Conservation (phyloP, 2,113 vertebrate species). For the Eulemur macaco region DNA sequence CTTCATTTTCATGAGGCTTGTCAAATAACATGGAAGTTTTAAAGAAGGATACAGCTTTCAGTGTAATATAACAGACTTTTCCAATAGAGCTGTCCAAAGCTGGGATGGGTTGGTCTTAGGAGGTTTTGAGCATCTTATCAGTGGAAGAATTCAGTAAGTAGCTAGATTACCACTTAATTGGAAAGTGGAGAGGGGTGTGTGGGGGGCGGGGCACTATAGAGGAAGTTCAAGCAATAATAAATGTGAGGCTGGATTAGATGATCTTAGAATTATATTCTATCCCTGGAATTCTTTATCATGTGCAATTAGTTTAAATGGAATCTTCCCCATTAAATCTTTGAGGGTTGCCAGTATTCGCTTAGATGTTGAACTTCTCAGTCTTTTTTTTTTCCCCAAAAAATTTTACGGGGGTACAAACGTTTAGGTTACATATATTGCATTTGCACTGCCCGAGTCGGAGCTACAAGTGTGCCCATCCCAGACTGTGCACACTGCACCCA, state of each 20-base stretch:
- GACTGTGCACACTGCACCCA: no score
- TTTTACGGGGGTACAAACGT: no score
- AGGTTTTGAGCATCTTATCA: not conserved
- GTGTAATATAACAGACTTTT: conserved; percentile 20
- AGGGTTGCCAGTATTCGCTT: conserved; percentile 8
- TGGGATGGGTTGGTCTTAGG: not conserved
- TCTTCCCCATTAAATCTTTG: conserved; percentile 18
- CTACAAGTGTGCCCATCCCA: no score
- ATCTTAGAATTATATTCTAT: conserved; percentile 19
- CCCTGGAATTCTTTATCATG: conserved; percentile 18
- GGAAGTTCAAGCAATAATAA: conserved; percentile 23
- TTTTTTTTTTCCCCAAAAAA: not conserved
- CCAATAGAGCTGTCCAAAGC: not conserved
- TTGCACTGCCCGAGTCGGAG: no score
- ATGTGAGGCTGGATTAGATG: not conserved
- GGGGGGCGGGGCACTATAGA: not conserved
- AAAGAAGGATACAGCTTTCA: conserved; percentile 26
- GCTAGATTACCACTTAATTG: conserved; percentile 6
- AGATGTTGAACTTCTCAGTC: conserved; percentile 34
- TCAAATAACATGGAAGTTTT: conserved; percentile 33
- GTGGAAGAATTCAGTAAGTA: not conserved
- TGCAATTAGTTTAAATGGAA: conserved; percentile 41
- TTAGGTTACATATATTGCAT: no score
- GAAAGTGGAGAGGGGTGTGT: not conserved
- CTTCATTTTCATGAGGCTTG: conserved; percentile 45